Evolutionary conservation across 2,888 invertebrate species (phyloP), one percentile per base, ranked within the genome.

Genomic region (Aradus depressus): DNA sequence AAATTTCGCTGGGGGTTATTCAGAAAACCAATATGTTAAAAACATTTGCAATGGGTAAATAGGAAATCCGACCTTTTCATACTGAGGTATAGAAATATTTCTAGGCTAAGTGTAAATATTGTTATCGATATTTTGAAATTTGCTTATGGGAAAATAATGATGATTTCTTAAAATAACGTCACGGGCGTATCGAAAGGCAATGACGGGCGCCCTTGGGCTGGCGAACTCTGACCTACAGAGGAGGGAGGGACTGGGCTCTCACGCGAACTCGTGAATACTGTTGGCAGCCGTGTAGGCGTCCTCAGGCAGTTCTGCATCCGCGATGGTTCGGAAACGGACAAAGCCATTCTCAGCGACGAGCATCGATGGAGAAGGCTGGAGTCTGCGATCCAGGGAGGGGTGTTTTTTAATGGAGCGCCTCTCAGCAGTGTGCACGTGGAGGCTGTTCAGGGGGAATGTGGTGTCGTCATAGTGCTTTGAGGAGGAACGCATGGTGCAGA

Each of bases 321-420:
- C 83, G 60, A 86, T 71, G 14, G 83, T 80, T 56, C 87, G 75
- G 70, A 90, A 89, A 60, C 91, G 73, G 12, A 90, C 82, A 67
- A 90, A 88, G 4, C 90, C 89, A 64, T 89, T 85, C 64, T 91
- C 90, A 55, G 87, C 84, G n/a, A 89, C 87, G 57, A 90, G 70
- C 86, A 90, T 88, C 60, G 87, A 70, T n/a, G 62, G 62, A 22
- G 62, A 63, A 41, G 62, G 61, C 41, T 61, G 61, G 18, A 59
- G 58, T 44, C 59, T 38, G 38, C 60, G 55, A 25, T 58, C 58
- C 65, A 64, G 75, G 69, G 64, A 76, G 66, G 66, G 64, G 51
- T 68, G 68, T 28, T 67, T 66, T 59, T 66, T 68, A 6, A 68
- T 60, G 21, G 69, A 69, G 32, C 61, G 59, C 47, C 67, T 56